Evolutionary conservation across 2,113 vertebrate genomes (phyloP), one percentile per base, ranked within the genome.

Genomic region (Conger conger): DNA sequence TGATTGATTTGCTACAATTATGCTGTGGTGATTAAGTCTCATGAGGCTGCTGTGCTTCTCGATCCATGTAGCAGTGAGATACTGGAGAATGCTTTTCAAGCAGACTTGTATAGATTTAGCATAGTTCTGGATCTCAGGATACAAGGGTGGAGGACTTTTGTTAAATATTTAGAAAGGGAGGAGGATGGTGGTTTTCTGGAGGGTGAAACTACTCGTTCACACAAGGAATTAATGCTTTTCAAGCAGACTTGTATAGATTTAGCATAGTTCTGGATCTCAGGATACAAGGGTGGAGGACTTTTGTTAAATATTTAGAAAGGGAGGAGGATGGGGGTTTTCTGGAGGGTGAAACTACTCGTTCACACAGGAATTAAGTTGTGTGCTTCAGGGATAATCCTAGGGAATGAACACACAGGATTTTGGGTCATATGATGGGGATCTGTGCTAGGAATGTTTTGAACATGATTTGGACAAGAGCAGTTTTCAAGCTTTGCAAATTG

Each of bases 131-230:
- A 78, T 35, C 76, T 78, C 35, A 78, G 15, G 3, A 35, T 76
- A 33, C 76, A 6, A 82, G 81, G 85, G 85, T 86, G 84, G 68
- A 76, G 63, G 73, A 79, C 78, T 45, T 20, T 86, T 79, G 50
- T 30, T 91, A 91, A 94, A 93, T 95, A 94, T 96, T 95, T 94
- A 92, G 90, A 60, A 83, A 95, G 91, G 94, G 93, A 94, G 93
- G 92, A 90, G 92, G 85, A 85, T 81, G 85, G 81, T 81, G 68
- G 60, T 80, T 79, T 90, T 84, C 36, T 73, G 40, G 17, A 68
- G 38, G 33, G 16, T 68, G 57, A 30, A 50, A 37, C 40, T 60
- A 45, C 76, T 23, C 33, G 36, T 35, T 36, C n/a, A 63, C 33
- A 45, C 50, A 60, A 79, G 38, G 53, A 63, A n/a, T n/a, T n/a